A percentile compares a stretch with the other conserved stretches of the same genome.
phyloP scores from a whole-genome alignment of 2,888 invertebrate genomes.

The Anaspis maculata region DNA sequence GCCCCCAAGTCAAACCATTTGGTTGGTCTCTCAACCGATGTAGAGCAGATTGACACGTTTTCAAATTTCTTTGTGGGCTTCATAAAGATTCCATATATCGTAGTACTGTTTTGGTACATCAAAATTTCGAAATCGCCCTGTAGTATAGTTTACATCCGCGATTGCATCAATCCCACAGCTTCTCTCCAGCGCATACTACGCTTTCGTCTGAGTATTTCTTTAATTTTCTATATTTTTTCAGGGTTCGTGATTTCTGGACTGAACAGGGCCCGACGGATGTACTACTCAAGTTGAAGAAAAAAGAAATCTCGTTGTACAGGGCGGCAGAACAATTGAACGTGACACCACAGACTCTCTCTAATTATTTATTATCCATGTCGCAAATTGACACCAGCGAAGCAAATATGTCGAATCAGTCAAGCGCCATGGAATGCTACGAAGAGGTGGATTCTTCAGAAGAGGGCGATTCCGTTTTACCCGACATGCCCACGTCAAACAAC shows the following conservation, averaged over 20 bases:
- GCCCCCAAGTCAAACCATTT: too few species aligned
- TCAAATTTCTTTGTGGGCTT: too few species aligned
- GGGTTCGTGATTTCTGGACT: constrained; percentile 68
- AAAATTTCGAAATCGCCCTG: too few species aligned
- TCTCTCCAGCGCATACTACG: too few species aligned
- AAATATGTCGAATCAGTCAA: constrained; percentile 36
- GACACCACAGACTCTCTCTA: constrained; percentile 64
- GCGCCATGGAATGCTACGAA: constrained; percentile 39
- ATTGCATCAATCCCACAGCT: too few species aligned
- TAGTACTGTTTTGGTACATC: too few species aligned
- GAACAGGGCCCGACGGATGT: constrained; percentile 70
- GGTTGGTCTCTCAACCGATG: too few species aligned
- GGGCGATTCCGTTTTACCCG: constrained; percentile 43
- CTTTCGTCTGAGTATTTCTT: too few species aligned
- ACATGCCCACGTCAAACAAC: constrained; percentile 40
- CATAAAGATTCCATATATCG: too few species aligned
- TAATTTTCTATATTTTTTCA: constrained; percentile 32
- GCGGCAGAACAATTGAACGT: constrained; percentile 71
- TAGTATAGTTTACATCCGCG: too few species aligned
- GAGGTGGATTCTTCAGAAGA: constrained; percentile 43
- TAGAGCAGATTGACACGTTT: too few species aligned
- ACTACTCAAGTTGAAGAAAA: constrained; percentile 59
- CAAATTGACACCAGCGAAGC: constrained; percentile 44
- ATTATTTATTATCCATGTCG: constrained; percentile 55
- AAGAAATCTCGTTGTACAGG: constrained; percentile 63